Evolutionary conservation across 2,888 invertebrate species (phyloP), one percentile per base, ranked within the genome.

Genomic region (Melolontha melolontha): DNA sequence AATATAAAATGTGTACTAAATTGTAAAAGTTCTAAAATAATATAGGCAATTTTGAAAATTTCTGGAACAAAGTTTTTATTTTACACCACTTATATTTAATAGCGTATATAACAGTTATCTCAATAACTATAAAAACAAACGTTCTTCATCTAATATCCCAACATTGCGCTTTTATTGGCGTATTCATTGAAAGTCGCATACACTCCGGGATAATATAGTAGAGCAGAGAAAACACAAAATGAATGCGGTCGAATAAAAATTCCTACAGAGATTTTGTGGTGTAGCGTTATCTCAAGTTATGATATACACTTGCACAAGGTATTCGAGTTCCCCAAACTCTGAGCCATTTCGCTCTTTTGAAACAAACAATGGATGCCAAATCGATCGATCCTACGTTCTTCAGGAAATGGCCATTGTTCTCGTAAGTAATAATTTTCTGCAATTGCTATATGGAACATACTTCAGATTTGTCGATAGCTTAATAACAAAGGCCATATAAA

Each of bases 351-450:
- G 57, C 54, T 52, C 62, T 34, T 70, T 70, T 64, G 70, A 67
- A 47, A 51, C 67, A 65, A 70, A 70, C 70, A 70, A 70, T 70
- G 50, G 66, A 44, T 17, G 54, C 62, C 67, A 67, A 67, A 70
- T 68, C 70, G 67, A 70, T 67, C 70, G 64, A 47, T 50, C 62
- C 65, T 52, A 57, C 65, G 59, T 70, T 67, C 70, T 65, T 67
- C 34, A 29, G 67, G 51, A 70, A 70, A 65, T 70, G 41, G 66
- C 68, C 57, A 71, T 71, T 71, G 68, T 71, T 69, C 71, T 41
- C 64, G 27, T 51, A 71, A 69, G 71, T 71, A 71, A 71, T 69
- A 71, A 69, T 71, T 69, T 67, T 64, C 65, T 62, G 55, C 69
- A 71, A 69, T 65, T 67, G 64, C 65, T 67, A 71, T 67, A 65